phyloP scores from a whole-genome alignment of 2,113 vertebrate species.

The Nannobrachium achirus region DNA sequence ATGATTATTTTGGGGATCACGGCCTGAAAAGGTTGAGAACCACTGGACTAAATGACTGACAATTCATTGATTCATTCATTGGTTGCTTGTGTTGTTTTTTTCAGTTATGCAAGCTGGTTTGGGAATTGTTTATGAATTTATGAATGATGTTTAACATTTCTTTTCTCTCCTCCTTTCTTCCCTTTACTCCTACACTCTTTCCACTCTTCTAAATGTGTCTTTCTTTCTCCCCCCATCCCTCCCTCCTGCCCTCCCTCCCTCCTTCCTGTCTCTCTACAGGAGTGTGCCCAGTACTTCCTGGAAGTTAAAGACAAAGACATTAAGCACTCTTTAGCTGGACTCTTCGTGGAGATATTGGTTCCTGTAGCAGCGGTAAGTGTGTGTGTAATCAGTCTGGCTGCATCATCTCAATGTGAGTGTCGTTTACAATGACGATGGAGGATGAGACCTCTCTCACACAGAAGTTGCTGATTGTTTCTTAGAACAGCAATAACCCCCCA shows the following conservation, averaged over 20 bases:
- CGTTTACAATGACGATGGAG: too few relatives aligned
- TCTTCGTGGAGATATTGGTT: slow-evolving; percentile 98
- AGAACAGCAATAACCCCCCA: too few relatives aligned
- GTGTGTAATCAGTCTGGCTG: slow-evolving; percentile 4
- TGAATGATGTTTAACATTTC: not conserved
- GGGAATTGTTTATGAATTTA: not conserved
- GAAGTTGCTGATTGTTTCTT: too few relatives aligned
- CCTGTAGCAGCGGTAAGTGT: slow-evolving; percentile 96
- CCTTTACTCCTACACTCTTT: not conserved
- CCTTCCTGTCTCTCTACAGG: slow-evolving; percentile 77
- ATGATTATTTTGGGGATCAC: too few relatives aligned
- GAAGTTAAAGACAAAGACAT: slow-evolving; percentile 99
- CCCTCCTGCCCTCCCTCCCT: slow-evolving; percentile 34
- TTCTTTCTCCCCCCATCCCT: slow-evolving; percentile 28
- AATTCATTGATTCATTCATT: too few relatives aligned
- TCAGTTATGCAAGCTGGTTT: too few relatives aligned
- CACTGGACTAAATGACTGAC: too few relatives aligned
- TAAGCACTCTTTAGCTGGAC: slow-evolving; percentile 95
- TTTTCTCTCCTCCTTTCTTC: not conserved
- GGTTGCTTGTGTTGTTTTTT: too few relatives aligned
- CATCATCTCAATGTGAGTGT: too few relatives aligned
- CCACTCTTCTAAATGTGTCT: not conserved
- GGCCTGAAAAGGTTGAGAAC: too few relatives aligned
- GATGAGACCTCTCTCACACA: too few relatives aligned
- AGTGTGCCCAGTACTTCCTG: slow-evolving; percentile 98